A percentile compares a stretch with the other conserved stretches of the same genome.
Conservation (phyloP, 2,888 invertebrate genomes). For the Leucophenga maculata region DNA sequence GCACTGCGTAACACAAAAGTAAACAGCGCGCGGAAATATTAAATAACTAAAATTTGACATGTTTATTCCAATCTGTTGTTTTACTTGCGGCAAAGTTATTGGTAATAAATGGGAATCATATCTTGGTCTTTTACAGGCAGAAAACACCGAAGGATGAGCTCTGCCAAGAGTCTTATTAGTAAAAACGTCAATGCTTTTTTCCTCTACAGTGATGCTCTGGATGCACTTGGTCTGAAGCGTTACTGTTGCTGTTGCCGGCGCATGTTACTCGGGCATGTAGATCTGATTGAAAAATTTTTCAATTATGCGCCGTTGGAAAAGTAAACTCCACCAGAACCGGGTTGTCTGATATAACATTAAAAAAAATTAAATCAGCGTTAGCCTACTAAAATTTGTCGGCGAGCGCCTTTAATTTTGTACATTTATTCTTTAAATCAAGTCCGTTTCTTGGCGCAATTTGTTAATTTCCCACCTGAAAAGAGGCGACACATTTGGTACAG, state of each 20-base stretch:
- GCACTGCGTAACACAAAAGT: too few species aligned
- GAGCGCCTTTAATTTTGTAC: too few species aligned
- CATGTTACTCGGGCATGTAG: constrained; percentile 98
- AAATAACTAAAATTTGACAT: constrained; percentile 74
- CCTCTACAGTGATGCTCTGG: constrained; percentile 88
- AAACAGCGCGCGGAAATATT: too few species aligned
- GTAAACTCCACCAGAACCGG: constrained; percentile 71
- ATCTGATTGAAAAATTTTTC: constrained; percentile 99
- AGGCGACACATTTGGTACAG: too few species aligned
- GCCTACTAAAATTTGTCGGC: constrained; percentile 94
- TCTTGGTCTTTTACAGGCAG: constrained; percentile 94
- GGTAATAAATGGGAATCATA: constrained; percentile 99
- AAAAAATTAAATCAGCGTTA: constrained; percentile 81
- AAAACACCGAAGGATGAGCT: constrained; percentile 93
- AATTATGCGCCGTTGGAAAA: constrained; percentile 99
- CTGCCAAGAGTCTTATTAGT: not conserved
- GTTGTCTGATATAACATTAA: not conserved
- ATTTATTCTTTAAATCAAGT: too few species aligned
- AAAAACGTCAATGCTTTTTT: not conserved
- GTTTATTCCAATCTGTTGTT: constrained; percentile 99
- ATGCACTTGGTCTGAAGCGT: constrained; percentile 93
- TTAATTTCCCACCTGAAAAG: too few species aligned
- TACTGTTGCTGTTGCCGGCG: constrained; percentile 99
- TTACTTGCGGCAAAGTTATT: constrained; percentile 99
- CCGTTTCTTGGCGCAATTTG: too few species aligned